Evolutionary conservation across 2,797 vertebrate genomes (phyloP), one percentile per base, ranked within the genome.

Genomic region (Poeciliopsis presidionis): DNA sequence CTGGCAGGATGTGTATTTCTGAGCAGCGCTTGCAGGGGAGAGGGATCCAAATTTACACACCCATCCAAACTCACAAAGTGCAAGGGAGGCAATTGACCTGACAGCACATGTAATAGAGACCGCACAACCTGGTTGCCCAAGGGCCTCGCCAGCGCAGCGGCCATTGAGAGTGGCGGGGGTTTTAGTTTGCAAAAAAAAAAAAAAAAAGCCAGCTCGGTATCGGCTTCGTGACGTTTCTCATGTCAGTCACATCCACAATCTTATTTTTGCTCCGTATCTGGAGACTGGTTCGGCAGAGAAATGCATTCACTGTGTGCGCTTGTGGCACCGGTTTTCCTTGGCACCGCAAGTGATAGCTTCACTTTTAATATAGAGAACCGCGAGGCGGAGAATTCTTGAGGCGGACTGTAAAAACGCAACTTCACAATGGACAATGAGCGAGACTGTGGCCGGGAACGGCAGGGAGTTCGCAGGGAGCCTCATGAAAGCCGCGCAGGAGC

Each of bases 351-450:
- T 65, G 91, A 93, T 91, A 73, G 89, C 92, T 92, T 33, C 87
- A 75, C 87, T 93, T 92, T 93, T 92, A 90, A 94, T 88, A 88
- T 75, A 84, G 90, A 92, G 86, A 75, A 82, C 55, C 72, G 72
- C 79, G 78, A 89, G 91, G 86, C 13, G 65, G 73, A 87, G 86
- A 90, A 90, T 91, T 91, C 91, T 91, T 88, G 85, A 94, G 91
- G 90, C 82, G 9, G 90, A 89, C 90, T 92, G 86, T 93, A 88
- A 89, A 94, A 92, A 90, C 78, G 83, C n/a, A 83, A 89, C 81
- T 91, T 91, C 90, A 96, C 94, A 95, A 95, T 93, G 91, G 91
- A 96, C 95, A 95, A 95, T 95, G 94, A 92, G 86, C 83, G 43
- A 73, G 88, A 87, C 90, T 95, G 94, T 93, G 92, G 93, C 91